These are phyloP conservation scores for Xyrauchen texanus DNA, from an alignment of 2,113 vertebrate genomes.

Conservation along the genomic window DNA sequence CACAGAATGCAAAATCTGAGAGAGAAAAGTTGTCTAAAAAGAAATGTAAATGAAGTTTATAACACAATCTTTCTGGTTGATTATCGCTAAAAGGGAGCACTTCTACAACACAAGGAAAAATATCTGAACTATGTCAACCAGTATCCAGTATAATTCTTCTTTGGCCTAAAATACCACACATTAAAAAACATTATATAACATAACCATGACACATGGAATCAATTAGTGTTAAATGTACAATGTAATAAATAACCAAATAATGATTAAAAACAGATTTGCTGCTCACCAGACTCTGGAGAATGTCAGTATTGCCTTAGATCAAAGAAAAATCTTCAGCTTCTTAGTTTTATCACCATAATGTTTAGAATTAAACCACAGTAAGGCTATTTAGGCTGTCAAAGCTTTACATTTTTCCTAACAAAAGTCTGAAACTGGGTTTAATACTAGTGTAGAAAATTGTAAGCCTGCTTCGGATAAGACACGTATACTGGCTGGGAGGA, in stretches of 20 bases:
- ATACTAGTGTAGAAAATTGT: slow-evolving; percentile 12
- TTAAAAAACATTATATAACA: neutral
- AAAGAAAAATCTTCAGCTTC: neutral
- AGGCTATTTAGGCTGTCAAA: slow-evolving; percentile 10
- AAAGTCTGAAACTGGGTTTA: slow-evolving; percentile 12
- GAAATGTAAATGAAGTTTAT: neutral
- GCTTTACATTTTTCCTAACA: neutral
- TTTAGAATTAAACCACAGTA: neutral
- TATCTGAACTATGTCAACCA: slow-evolving; percentile 12
- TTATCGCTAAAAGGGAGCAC: neutral
- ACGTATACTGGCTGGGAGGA: slow-evolving; percentile 7
- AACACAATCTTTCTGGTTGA: neutral
- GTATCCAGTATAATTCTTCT: slow-evolving; percentile 5
- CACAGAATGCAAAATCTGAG: neutral
- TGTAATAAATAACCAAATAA: slow-evolving; percentile 1
- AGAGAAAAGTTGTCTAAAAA: neutral
- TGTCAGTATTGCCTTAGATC: slow-evolving; percentile 19
- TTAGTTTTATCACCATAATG: neutral
- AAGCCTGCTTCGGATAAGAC: neutral
- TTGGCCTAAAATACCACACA: slow-evolving; percentile 13
- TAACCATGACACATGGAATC: slow-evolving; percentile 20
- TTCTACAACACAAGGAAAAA: neutral
- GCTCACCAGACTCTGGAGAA: neutral
- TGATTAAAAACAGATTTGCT: neutral
- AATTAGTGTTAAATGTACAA: slow-evolving; percentile 28